Evolutionary conservation across 2,113 vertebrate species (phyloP).

Genomic region (Pholis gunnellus): DNA sequence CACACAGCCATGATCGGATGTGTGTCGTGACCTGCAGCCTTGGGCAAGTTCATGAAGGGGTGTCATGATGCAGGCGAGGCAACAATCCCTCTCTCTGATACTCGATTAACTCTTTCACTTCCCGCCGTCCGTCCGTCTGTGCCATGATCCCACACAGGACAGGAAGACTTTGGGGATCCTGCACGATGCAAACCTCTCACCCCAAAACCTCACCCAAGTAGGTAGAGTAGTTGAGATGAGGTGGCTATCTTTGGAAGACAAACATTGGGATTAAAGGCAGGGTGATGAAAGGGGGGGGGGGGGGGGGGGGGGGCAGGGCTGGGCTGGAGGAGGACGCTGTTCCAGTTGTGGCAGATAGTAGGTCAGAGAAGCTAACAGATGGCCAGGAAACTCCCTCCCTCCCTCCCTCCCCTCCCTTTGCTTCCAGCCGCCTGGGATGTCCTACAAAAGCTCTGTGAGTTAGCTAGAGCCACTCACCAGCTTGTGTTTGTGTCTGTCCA

Average conservation of each 20-base stretch:
- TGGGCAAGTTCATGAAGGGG: neutral
- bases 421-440: constrained; percentile 63
- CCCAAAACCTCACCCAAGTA: constrained; percentile 4
- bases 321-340: constrained; percentile 61
- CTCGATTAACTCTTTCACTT: constrained; percentile 42
- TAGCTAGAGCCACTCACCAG: constrained; percentile 48
- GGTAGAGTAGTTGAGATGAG: constrained; percentile 19
- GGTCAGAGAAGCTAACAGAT: constrained; percentile 85
- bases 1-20: neutral
- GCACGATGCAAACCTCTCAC: constrained; percentile 21
- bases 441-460: constrained; percentile 76
- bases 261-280: constrained; percentile 82
- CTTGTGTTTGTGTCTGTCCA: constrained; percentile 45
- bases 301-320: neutral
- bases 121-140: neutral
- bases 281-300: neutral
- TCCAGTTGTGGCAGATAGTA: constrained; percentile 85
- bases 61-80: constrained; percentile 4
- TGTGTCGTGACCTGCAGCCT: constrained; percentile 25
- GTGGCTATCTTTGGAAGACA: constrained; percentile 71
- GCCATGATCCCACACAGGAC: constrained; percentile 11
- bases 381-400: constrained; percentile 81
- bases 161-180: constrained; percentile 53
- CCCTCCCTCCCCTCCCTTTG: constrained; percentile 57
- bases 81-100: neutral